Evolutionary conservation across 2,113 vertebrate species (phyloP).

Genomic region (Lucifuga dentata): DNA sequence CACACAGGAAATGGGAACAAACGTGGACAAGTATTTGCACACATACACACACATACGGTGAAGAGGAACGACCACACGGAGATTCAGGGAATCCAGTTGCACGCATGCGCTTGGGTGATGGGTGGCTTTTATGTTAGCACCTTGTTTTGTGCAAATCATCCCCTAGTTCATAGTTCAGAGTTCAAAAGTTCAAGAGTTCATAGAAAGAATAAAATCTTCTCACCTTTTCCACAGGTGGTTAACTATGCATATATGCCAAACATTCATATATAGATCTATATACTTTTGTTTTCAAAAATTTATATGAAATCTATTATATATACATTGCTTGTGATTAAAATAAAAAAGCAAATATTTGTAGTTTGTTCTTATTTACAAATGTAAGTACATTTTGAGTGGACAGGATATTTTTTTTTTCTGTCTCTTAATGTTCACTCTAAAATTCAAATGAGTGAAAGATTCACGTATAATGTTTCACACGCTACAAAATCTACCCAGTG

Average conservation of each 20-base stretch:
- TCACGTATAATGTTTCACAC: constrained; percentile 79
- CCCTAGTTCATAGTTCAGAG: constrained; percentile 83
- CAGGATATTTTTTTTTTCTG: constrained; percentile 61
- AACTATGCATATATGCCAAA: constrained; percentile 90
- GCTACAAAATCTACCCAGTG: constrained; percentile 85
- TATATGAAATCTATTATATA: constrained; percentile 88
- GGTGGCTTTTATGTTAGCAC: constrained; percentile 87
- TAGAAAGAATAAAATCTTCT: constrained; percentile 88
- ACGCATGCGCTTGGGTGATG: constrained; percentile 75
- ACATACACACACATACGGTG: constrained; percentile 29
- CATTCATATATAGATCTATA: constrained; percentile 88
- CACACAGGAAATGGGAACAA: constrained; percentile 42
- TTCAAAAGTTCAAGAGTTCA: constrained; percentile 83
- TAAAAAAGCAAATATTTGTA: constrained; percentile 80
- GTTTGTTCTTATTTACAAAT: constrained; percentile 83
- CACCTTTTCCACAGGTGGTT: constrained; percentile 85
- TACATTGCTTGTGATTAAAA: constrained; percentile 85
- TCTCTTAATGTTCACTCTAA: constrained; percentile 72
- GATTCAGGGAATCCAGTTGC: constrained; percentile 72
- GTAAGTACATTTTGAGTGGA: constrained; percentile 72
- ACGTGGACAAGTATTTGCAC: constrained; percentile 23
- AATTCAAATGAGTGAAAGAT: constrained; percentile 77
- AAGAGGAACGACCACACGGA: constrained; percentile 57
- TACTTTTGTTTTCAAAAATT: constrained; percentile 85
- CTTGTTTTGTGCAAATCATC: constrained; percentile 89